Evolutionary conservation across 1,140 invertebrate species (phyloP).

Genomic region (Saccostrea glomerata): DNA sequence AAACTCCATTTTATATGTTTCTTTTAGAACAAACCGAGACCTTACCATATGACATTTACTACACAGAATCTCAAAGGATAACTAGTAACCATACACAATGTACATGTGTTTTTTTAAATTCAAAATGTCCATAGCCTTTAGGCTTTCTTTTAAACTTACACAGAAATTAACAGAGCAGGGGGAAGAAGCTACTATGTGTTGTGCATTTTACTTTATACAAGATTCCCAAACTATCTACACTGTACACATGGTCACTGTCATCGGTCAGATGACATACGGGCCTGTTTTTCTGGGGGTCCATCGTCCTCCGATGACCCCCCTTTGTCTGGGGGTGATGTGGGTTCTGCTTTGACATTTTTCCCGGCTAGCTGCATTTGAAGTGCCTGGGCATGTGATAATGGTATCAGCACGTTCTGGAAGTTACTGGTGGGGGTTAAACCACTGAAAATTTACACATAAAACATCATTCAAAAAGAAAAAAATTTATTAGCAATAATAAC

Average conservation of each 20-base stretch:
- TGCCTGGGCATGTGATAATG: conserved; percentile 39
- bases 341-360: conserved; percentile 60
- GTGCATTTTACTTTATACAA: neutral
- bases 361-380: conserved; percentile 41
- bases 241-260: conserved; percentile 41
- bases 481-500: no score
- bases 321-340: conserved; percentile 56
- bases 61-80: neutral
- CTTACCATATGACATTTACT: neutral
- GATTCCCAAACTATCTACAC: neutral
- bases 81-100: neutral
- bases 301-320: conserved; percentile 50
- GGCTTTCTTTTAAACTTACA: neutral
- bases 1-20: no score
- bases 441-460: conserved; percentile 12
- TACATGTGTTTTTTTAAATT: neutral
- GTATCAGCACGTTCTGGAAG: conserved; percentile 54
- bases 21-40: neutral
- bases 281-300: conserved; percentile 61
- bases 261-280: conserved; percentile 51
- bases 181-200: neutral
- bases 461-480: neutral
- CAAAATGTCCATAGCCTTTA: neutral
- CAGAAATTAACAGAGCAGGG: conserved; percentile 14
- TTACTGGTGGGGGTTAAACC: conserved; percentile 41